phyloP scores from a whole-genome alignment of 1,140 invertebrate genomes.

The Drosophila ercepeae region DNA sequence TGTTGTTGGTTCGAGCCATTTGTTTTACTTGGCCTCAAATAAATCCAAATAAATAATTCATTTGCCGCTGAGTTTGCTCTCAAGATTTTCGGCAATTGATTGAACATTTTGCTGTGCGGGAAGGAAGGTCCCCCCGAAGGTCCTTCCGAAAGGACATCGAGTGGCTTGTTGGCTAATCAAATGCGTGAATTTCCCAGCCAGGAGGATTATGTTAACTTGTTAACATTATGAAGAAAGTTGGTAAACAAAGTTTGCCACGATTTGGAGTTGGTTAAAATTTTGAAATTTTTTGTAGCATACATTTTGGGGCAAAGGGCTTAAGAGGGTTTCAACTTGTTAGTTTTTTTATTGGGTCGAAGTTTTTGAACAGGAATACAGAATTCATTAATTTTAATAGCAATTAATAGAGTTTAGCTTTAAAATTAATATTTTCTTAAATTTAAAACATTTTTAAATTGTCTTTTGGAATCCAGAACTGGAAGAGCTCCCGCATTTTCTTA shows the following conservation, averaged over 20 bases:
- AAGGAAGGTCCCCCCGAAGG: too few species aligned
- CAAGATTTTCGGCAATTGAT: slow-evolving; percentile 45
- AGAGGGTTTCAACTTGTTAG: too few species aligned
- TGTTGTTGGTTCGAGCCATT: slow-evolving; percentile 71
- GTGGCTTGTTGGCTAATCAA: slow-evolving; percentile 50
- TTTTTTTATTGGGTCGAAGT: not conserved
- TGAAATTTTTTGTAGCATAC: not conserved
- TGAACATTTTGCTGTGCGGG: slow-evolving; percentile 4
- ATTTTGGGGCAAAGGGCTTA: not conserved
- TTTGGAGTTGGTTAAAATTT: not conserved
- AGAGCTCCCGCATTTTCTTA: not conserved
- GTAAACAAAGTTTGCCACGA: not conserved
- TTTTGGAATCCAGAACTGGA: not conserved
- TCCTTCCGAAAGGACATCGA: not conserved
- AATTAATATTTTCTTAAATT: too few species aligned
- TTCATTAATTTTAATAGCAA: too few species aligned
- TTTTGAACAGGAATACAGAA: too few species aligned
- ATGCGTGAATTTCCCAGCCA: slow-evolving; percentile 20
- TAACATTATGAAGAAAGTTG: not conserved
- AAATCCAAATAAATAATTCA: slow-evolving; percentile 82
- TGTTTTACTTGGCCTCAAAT: slow-evolving; percentile 82
- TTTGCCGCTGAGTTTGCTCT: slow-evolving; percentile 59
- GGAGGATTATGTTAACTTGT: slow-evolving; percentile 29
- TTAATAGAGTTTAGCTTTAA: too few species aligned
- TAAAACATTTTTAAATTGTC: not conserved